Conservation (phyloP, 2,797 vertebrate genomes). For the Danio choprae region DNA sequence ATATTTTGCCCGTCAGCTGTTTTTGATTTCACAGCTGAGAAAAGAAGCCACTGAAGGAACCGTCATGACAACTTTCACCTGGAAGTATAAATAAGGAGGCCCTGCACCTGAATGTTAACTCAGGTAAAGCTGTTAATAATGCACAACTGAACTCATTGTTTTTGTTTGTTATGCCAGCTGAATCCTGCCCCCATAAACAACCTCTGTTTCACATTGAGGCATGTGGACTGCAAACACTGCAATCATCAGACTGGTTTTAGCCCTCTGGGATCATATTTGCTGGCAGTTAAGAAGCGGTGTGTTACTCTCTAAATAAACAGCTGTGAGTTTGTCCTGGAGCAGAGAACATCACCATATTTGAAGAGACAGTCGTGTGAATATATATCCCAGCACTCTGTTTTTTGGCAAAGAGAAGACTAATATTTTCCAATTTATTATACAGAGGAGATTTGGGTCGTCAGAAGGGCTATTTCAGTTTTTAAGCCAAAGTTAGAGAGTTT, state of each 20-base stretch:
- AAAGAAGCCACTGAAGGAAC: not conserved
- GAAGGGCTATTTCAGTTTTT: not conserved
- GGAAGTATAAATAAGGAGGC: not conserved
- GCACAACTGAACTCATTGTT: not conserved
- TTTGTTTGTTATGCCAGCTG: conserved; percentile 5
- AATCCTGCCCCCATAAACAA: not conserved
- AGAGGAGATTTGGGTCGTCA: not conserved
- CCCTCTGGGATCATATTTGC: conserved; percentile 16
- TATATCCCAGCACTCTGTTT: not conserved
- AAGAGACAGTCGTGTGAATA: not conserved
- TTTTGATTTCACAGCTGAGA: not conserved
- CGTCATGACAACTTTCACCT: not conserved
- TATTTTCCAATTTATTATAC: not conserved
- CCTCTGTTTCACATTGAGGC: conserved; percentile 33
- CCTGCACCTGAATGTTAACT: not conserved
- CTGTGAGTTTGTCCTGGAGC: conserved; percentile 15
- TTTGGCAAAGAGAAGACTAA: not conserved
- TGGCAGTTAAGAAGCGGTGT: conserved; percentile 14
- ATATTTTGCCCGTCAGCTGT: not conserved
- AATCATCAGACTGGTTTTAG: conserved; percentile 24
- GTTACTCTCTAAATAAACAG: conserved; percentile 19
- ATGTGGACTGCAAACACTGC: conserved; percentile 27
- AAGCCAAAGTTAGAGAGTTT: not conserved
- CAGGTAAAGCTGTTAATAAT: not conserved
- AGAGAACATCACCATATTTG: conserved; percentile 10